Conservation (phyloP, 2,888 invertebrate species). For the Xestoiulus laeticollis region DNA sequence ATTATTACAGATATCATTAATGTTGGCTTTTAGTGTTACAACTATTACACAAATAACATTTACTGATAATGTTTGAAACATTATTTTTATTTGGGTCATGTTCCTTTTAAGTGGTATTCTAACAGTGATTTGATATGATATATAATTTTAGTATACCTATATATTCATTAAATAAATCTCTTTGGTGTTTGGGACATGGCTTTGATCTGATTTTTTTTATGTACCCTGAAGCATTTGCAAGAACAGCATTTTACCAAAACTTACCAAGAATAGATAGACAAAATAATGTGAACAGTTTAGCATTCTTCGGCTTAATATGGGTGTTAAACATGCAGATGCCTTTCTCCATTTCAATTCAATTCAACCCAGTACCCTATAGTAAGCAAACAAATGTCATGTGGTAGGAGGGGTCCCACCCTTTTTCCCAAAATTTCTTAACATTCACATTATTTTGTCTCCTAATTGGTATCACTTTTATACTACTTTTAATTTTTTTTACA, state of each 20-base stretch:
- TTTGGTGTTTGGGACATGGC: constrained; percentile 25
- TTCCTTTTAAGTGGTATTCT: neutral
- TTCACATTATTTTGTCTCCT: too few relatives aligned
- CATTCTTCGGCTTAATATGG: too few relatives aligned
- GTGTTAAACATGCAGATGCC: too few relatives aligned
- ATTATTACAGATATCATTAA: neutral
- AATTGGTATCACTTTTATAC: too few relatives aligned
- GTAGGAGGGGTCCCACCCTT: too few relatives aligned
- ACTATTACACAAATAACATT: neutral
- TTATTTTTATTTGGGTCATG: neutral
- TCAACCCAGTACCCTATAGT: too few relatives aligned
- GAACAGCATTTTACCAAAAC: neutral
- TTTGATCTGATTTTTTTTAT: neutral
- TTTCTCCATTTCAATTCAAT: too few relatives aligned
- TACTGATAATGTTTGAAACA: neutral
- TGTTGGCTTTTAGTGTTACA: neutral
- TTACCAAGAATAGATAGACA: too few relatives aligned
- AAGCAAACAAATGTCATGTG: too few relatives aligned
- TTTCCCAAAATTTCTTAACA: too few relatives aligned
- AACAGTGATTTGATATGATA: neutral
- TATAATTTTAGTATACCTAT: neutral
- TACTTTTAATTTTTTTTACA: neutral
- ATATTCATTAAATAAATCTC: neutral
- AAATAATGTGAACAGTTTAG: too few relatives aligned
- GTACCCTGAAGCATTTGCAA: neutral